Evolutionary conservation across 2,797 vertebrate genomes (phyloP).

Genomic region (Microcaecilia unicolor): DNA sequence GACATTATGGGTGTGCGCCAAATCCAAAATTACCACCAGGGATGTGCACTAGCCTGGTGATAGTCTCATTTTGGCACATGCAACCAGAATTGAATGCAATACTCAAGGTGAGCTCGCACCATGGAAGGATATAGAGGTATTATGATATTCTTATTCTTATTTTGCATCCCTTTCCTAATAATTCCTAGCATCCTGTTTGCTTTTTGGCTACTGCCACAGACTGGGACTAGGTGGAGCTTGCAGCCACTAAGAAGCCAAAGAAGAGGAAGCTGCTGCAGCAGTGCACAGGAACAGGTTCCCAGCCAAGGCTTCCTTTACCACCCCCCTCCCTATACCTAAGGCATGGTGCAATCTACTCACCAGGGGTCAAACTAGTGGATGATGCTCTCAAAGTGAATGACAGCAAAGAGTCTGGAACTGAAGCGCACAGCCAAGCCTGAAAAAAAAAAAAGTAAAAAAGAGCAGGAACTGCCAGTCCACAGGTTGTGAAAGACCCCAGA

Average conservation of each 20-base stretch:
- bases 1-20: no score
- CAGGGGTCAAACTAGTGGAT: constrained; percentile 99
- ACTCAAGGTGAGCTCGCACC: no score
- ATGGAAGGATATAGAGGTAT: no score
- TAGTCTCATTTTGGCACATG: no score
- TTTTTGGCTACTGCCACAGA: no score
- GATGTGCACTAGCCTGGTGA: no score
- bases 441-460: constrained; percentile 91
- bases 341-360: constrained; percentile 73
- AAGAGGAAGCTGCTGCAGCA: background rate
- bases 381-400: constrained; percentile 98
- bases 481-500: constrained; percentile 88
- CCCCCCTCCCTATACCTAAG: background rate
- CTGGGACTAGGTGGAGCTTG: background rate
- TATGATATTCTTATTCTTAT: no score
- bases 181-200: no score
- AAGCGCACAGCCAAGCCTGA: constrained; percentile 97
- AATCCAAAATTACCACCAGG: no score
- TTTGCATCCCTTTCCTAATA: no score
- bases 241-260: background rate
- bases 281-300: background rate
- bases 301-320: no score
- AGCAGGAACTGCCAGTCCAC: constrained; percentile 96
- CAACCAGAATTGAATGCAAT: no score
- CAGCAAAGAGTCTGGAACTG: constrained; percentile 96